Conservation (phyloP, 2,888 invertebrate genomes). For the Brenthis ino region DNA sequence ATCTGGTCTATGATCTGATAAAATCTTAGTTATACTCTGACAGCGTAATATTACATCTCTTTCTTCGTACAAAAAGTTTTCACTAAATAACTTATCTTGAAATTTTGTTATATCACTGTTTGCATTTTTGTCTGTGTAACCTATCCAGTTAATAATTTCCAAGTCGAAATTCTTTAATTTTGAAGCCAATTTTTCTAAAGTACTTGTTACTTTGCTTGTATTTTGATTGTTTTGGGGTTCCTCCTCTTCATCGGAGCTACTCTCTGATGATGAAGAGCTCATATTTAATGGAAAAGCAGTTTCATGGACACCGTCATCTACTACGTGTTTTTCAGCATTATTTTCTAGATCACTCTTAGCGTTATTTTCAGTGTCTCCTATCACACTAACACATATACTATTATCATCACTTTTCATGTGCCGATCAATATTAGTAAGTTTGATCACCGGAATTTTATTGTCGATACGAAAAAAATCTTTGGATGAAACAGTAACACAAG, state of each 20-base stretch:
- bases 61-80: slow-evolving; percentile 50
- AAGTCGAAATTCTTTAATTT: slow-evolving; percentile 51
- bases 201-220: slow-evolving; percentile 24
- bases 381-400: neutral
- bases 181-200: slow-evolving; percentile 45
- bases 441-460: slow-evolving; percentile 61
- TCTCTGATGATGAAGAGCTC: slow-evolving; percentile 24
- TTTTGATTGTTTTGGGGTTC: slow-evolving; percentile 9
- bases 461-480: slow-evolving; percentile 59
- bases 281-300: slow-evolving; percentile 4
- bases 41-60: slow-evolving; percentile 48
- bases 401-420: slow-evolving; percentile 11
- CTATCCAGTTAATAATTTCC: slow-evolving; percentile 57
- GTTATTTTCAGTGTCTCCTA: slow-evolving; percentile 7
- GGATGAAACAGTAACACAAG: slow-evolving; percentile 54
- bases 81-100: slow-evolving; percentile 47
- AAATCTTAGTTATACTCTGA: slow-evolving; percentile 42
- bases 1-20: slow-evolving; percentile 11
- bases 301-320: neutral
- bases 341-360: slow-evolving; percentile 6
- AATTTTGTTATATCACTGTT: slow-evolving; percentile 38
- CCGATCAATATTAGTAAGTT: slow-evolving; percentile 49
- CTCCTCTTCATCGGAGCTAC: slow-evolving; percentile 12
- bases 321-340: neutral
- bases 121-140: slow-evolving; percentile 38